Base-by-base conservation (phyloP, 2,113 vertebrate genomes). In the Cryptotis parvus region DNA sequence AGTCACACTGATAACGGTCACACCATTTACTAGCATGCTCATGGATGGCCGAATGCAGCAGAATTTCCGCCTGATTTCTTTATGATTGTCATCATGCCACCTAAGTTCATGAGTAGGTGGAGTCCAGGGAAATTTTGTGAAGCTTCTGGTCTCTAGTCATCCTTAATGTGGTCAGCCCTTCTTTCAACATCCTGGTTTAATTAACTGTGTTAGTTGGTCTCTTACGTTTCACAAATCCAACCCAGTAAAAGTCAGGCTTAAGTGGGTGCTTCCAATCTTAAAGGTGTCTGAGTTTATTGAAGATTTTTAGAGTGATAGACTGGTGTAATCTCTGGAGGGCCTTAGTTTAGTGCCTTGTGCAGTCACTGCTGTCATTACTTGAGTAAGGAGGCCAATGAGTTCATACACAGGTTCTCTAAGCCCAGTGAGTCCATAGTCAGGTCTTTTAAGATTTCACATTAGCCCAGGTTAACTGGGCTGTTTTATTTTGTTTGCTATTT, bases 51-150 rank as follows among this genome's bases (percentile, higher is more conserved):
- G 70, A 45, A 12, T 22, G 45, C 24, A 78, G 22, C 8, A 75
- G 58, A 77, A 78, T 93, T 92, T 89, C 35, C 74, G 88, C 70
- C 41, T 68, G 66, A 33, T 84, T 86, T 78, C 72, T 80, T 92
- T 72, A 37, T 73, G 45, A 89, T 89, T 82, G 16, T 55, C 27
- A 37, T 87, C 73, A 61, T 91, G 49, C 16, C 14, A 70, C 11
- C 31, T 65, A 89, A 68, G 31, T 55, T 78, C 18, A 84, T 79
- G 78, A 70, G 14, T 69, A 52, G 22, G 29, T n/a, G 3, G 29
- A 37, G 1, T 27, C 33, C 63, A 63, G 73, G 45, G 14, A 93
- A 84, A 82, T 89, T 85, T 90, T 26, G 27, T 9, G 9, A 16
- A 41, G 20, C 9, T 66, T 91, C 18, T 27, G 8, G 18, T 58